A percentile compares a stretch with the other conserved stretches of the same genome.
These are phyloP conservation scores for Drosophila murphyi DNA, from an alignment of 1,140 invertebrate species.

Conservation along the genomic window DNA sequence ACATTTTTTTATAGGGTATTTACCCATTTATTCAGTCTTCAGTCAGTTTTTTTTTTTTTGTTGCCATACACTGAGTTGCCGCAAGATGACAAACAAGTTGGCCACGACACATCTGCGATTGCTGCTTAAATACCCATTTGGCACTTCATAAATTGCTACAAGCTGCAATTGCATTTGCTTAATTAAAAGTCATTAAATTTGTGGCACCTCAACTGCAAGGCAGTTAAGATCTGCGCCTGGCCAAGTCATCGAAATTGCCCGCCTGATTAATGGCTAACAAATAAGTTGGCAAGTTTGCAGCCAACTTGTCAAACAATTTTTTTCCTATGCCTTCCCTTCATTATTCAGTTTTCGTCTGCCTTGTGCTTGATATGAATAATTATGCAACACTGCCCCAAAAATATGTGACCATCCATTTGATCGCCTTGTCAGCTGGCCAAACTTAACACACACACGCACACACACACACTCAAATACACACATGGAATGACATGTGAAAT, in stretches of 20 bases:
- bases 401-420: conserved; percentile 72
- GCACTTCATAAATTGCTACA: conserved; percentile 58
- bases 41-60: neutral
- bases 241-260: conserved; percentile 31
- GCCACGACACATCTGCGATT: conserved; percentile 24
- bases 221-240: conserved; percentile 1
- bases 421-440: conserved; percentile 36
- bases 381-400: conserved; percentile 52
- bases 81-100: conserved; percentile 33
- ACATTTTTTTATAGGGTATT: conserved; percentile 4
- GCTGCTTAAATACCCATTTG: conserved; percentile 62
- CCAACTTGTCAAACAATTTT: conserved; percentile 49
- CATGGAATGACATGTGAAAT: conserved; percentile 41
- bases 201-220: conserved; percentile 66
- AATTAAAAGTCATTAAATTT: conserved; percentile 72
- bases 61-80: conserved; percentile 8
- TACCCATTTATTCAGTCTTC: neutral
- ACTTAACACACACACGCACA: conserved; percentile 1
- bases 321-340: neutral
- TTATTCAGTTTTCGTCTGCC: neutral
- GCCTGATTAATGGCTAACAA: conserved; percentile 77
- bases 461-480: neutral
- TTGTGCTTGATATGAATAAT: conserved; percentile 64
- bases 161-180: conserved; percentile 47
- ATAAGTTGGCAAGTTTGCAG: conserved; percentile 63